Percentiles rank a stretch among this genome's conserved stretches.
Evolutionary conservation across 2,888 invertebrate genomes (phyloP).

Genomic region (Tiphia femorata): DNA sequence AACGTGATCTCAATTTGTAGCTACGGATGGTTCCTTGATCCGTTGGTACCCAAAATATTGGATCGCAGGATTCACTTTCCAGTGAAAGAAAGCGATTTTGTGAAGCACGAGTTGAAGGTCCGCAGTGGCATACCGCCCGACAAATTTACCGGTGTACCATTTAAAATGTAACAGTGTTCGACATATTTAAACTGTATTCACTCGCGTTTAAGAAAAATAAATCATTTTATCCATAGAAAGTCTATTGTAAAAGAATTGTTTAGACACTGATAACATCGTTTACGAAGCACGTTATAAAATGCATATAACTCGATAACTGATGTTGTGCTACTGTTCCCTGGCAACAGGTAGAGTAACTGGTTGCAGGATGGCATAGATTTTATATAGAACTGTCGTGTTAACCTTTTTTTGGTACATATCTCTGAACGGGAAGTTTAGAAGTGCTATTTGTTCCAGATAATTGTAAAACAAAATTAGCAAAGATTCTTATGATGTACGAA

Average conservation of each 20-base stretch:
- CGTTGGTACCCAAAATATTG: conserved; percentile 41
- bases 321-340: conserved; percentile 48
- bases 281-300: too few relatives aligned
- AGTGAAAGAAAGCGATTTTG: conserved; percentile 44
- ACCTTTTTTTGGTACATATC: not conserved
- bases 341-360: conserved; percentile 40
- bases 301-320: conserved; percentile 36
- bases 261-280: too few relatives aligned
- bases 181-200: not conserved
- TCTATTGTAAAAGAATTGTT: too few relatives aligned
- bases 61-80: conserved; percentile 57
- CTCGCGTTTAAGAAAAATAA: too few relatives aligned
- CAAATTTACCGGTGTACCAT: conserved; percentile 53
- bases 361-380: conserved; percentile 31
- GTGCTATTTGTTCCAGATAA: not conserved
- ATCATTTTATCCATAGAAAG: too few relatives aligned
- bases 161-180: conserved; percentile 31
- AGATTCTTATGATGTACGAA: not conserved
- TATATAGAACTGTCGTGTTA: not conserved
- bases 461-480: not conserved
- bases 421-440: not conserved
- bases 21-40: conserved; percentile 59
- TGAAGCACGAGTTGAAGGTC: conserved; percentile 50
- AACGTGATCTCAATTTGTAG: conserved; percentile 41
- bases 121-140: conserved; percentile 36